Evolutionary conservation across 2,797 vertebrate species (phyloP), one percentile per base, ranked within the genome.

Genomic region (Hyperoplus lanceolatus): DNA sequence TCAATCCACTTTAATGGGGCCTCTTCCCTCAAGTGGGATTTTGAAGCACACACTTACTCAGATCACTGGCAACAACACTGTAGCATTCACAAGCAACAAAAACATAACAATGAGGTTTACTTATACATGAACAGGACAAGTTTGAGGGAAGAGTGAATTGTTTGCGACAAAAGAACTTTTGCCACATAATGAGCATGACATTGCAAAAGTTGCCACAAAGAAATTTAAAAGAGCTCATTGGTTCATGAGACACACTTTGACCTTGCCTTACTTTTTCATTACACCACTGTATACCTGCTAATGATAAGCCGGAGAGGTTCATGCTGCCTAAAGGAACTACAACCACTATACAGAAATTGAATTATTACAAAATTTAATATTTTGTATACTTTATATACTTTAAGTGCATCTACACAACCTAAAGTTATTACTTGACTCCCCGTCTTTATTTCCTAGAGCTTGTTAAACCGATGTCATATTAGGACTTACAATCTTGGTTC

Each of bases 211-310:
- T 56, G 81, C 38, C 15, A 46, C 45, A 18, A 36, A 70, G 9
- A 73, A 74, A 57, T 54, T 2, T 11, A 9, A 16, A 74, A 61
- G 3, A 14, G 38, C 55, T 43, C 3, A 21, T 51, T 43, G 58
- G 70, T 74, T 75, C 45, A 59, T 74, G 51, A 71, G 29, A 62
- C 56, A 46, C 29, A 12, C 29, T 64, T 43, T 58, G 45, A 73
- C 60, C 12, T 46, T 42, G 38, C 39, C 36, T 80, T 16, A 29
- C 21, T 59, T 59, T 79, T 72, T 73, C 45, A 80, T 73, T 59
- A 41, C 3, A 29, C 14, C 55, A 4, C 16, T 50, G 43, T 46
- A 46, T 73, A 5, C 2, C 54, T 81, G 43, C 49, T 51, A 83
- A n/a, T 54, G 18, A 39, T 77, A 64, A 53, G 41, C 1, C 69